phyloP scores from a whole-genome alignment of 2,797 vertebrate genomes.

The Orestias chungarensis region DNA sequence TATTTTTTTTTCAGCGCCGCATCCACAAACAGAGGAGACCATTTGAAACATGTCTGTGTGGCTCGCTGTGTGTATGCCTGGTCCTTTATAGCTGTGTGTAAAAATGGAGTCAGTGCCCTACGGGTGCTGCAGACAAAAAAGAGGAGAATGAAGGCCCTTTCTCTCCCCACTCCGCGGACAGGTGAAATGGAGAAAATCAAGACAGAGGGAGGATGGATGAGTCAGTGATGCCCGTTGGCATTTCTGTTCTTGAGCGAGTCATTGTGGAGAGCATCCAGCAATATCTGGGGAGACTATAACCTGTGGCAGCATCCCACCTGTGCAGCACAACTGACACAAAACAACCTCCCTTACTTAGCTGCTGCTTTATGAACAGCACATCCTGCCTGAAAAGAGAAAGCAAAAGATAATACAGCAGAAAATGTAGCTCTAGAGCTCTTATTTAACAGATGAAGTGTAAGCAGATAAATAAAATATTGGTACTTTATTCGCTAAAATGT shows the following conservation, averaged over 20 bases:
- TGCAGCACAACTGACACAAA: constrained; percentile 29
- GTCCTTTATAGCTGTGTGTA: constrained; percentile 7
- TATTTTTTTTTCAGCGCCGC: background rate
- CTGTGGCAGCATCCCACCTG: constrained; percentile 51
- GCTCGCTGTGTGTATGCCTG: background rate
- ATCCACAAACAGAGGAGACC: constrained; percentile 1
- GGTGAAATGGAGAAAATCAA: constrained; percentile 28
- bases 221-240: constrained; percentile 49
- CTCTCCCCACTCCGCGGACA: constrained; percentile 4
- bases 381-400: constrained; percentile 12
- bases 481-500: background rate
- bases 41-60: constrained; percentile 8
- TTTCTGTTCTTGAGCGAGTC: constrained; percentile 36
- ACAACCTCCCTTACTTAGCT: constrained; percentile 26
- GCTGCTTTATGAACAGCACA: constrained; percentile 41
- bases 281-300: constrained; percentile 42
- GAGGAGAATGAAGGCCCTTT: background rate
- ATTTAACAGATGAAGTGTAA: background rate
- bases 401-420: no score
- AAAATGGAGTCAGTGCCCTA: constrained; percentile 8
- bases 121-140: constrained; percentile 22
- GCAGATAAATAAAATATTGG: background rate
- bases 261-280: constrained; percentile 15
- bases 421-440: no score
- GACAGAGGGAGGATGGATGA: constrained; percentile 29